Percentiles rank a stretch among this genome's conserved stretches.
Conservation (phyloP, 2,797 vertebrate species). For the Delichon dasypus region DNA sequence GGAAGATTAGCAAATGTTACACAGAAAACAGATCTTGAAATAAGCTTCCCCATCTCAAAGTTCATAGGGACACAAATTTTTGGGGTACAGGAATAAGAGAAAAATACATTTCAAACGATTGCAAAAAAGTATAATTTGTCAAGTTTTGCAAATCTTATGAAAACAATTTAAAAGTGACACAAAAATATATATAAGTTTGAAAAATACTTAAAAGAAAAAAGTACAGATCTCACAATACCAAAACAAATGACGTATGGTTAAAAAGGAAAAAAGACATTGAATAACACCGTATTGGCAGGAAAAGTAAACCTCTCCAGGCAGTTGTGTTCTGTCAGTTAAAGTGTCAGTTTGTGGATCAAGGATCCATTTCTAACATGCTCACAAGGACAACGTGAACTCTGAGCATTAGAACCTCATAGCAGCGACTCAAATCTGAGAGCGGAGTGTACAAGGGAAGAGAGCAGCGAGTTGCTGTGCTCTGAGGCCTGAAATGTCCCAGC, state of each 20-base stretch:
- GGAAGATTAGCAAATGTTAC: background rate
- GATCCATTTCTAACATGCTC: slow-evolving; percentile 1
- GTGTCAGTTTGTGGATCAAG: slow-evolving; percentile 61
- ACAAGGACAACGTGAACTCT: slow-evolving; percentile 31
- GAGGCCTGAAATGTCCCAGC: slow-evolving; percentile 29
- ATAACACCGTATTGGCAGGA: slow-evolving; percentile 56
- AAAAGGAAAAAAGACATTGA: slow-evolving; percentile 16
- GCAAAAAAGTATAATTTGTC: slow-evolving; percentile 59
- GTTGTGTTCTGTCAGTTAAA: slow-evolving; percentile 55
- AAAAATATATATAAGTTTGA: slow-evolving; percentile 64
- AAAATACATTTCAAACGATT: slow-evolving; percentile 44
- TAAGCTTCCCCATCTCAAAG: slow-evolving; percentile 4
- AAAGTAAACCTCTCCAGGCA: slow-evolving; percentile 59
- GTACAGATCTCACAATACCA: slow-evolving; percentile 63
- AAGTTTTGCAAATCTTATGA: slow-evolving; percentile 59
- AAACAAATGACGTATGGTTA: slow-evolving; percentile 50
- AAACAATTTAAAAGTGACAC: slow-evolving; percentile 67
- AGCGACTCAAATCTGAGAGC: slow-evolving; percentile 49
- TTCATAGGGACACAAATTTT: background rate
- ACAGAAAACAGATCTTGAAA: slow-evolving; percentile 12
- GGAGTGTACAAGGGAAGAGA: background rate
- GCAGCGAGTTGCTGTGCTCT: slow-evolving; percentile 17
- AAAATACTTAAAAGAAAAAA: slow-evolving; percentile 57
- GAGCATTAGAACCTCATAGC: slow-evolving; percentile 60
- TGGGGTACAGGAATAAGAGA: background rate